A percentile compares a stretch with the other conserved stretches of the same genome.
phyloP scores from a whole-genome alignment of 2,888 invertebrate genomes.

The Pollenia angustigena region DNA sequence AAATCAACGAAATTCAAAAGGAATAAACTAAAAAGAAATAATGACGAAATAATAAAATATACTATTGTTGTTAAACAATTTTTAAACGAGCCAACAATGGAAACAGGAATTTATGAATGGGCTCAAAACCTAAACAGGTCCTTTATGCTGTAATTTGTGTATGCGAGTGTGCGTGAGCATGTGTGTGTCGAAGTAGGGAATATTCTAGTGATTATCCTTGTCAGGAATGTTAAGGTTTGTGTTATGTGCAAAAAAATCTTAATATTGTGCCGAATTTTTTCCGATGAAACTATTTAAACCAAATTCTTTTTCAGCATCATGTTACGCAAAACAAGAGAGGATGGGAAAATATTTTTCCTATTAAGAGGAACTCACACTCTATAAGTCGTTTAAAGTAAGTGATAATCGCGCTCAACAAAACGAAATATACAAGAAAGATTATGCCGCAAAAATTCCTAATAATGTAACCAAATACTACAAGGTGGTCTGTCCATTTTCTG shows the following conservation, averaged over 20 bases:
- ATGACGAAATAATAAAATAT: conserved; percentile 50
- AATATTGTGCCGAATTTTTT: conserved; percentile 54
- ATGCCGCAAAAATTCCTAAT: conserved; percentile 70
- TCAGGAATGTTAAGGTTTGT: conserved; percentile 8
- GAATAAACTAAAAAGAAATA: conserved; percentile 26
- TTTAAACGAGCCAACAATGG: conserved; percentile 58
- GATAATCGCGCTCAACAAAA: conserved; percentile 66
- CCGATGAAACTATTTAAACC: conserved; percentile 46
- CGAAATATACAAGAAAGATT: conserved; percentile 48
- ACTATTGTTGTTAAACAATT: conserved; percentile 64
- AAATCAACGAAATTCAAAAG: neutral
- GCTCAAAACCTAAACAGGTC: conserved; percentile 64
- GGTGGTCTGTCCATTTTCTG: conserved; percentile 61
- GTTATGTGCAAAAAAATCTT: conserved; percentile 60
- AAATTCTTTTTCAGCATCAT: conserved; percentile 63
- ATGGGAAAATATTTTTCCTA: conserved; percentile 57
- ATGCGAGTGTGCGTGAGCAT: conserved; percentile 44
- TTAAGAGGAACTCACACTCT: conserved; percentile 64
- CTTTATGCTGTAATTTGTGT: conserved; percentile 44
- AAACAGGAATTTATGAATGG: conserved; percentile 63
- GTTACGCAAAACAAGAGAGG: conserved; percentile 68
- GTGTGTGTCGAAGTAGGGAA: conserved; percentile 12
- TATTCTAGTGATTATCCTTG: conserved; percentile 59
- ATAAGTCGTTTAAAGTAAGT: conserved; percentile 72
- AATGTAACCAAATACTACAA: conserved; percentile 69